Conservation (phyloP, 2,888 invertebrate species). For the Andrena trimmerana region DNA sequence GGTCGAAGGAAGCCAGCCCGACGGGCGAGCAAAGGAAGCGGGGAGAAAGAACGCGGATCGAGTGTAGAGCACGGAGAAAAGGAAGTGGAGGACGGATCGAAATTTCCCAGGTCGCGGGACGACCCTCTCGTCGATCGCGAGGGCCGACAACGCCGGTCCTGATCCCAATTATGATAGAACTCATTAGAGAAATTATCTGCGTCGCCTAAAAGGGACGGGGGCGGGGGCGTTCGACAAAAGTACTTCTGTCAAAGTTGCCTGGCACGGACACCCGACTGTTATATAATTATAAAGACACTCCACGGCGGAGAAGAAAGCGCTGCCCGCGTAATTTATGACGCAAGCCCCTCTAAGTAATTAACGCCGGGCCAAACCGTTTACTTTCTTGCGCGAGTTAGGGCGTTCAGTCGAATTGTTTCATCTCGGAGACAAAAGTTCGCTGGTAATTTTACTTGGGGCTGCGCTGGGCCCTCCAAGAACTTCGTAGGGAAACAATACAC, state of each 20-base stretch:
- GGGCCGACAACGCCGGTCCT: background rate
- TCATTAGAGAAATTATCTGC: slow-evolving; percentile 51
- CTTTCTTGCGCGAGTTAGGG: slow-evolving; percentile 15
- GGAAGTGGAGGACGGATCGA: slow-evolving; percentile 4
- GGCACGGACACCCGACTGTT: slow-evolving; percentile 21
- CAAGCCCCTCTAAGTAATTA: slow-evolving; percentile 53
- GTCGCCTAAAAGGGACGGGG: background rate
- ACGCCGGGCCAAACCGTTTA: slow-evolving; percentile 14
- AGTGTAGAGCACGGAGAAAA: background rate
- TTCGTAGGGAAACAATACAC: background rate
- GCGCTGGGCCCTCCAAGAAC: background rate
- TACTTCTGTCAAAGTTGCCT: slow-evolving; percentile 20
- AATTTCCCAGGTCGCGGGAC: background rate
- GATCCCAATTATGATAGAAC: slow-evolving; percentile 53
- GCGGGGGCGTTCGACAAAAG: slow-evolving; percentile 34
- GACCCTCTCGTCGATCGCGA: background rate
- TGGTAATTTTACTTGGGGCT: background rate
- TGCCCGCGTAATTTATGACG: slow-evolving; percentile 45
- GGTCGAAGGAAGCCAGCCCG: background rate
- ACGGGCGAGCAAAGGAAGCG: background rate
- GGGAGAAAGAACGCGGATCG: background rate
- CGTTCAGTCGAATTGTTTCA: slow-evolving; percentile 26
- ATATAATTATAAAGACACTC: slow-evolving; percentile 41
- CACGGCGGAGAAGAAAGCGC: slow-evolving; percentile 17
- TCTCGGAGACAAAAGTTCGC: background rate